These are phyloP conservation scores for Arrhamphus sclerolepis DNA, from an alignment of 2,797 vertebrate species.

Conservation along the genomic window DNA sequence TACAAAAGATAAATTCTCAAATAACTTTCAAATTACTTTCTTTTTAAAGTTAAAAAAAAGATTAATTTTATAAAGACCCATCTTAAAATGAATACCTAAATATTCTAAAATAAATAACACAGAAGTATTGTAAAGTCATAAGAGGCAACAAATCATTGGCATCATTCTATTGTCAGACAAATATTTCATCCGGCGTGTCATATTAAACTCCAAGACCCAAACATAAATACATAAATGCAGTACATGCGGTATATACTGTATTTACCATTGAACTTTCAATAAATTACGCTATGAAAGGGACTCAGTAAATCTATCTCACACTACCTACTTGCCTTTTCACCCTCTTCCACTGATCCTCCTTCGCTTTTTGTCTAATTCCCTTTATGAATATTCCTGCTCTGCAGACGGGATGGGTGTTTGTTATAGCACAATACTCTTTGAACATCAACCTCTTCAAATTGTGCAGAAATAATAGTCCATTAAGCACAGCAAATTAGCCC, in stretches of 20 bases:
- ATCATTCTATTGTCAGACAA: too few species aligned
- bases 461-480: conserved; percentile 82
- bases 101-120: too few species aligned
- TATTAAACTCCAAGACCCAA: neutral
- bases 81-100: too few species aligned
- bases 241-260: neutral
- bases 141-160: too few species aligned
- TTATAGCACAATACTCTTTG: conserved; percentile 73
- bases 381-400: conserved; percentile 46
- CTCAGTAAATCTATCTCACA: neutral
- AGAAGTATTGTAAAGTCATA: too few species aligned
- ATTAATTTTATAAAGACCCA: too few species aligned
- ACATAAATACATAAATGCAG: neutral
- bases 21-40: too few species aligned
- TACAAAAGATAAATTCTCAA: too few species aligned
- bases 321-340: neutral
- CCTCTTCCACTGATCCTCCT: conserved; percentile 23
- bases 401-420: conserved; percentile 53
- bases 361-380: conserved; percentile 12
- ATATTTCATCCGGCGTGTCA: too few species aligned
- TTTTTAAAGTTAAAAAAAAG: too few species aligned
- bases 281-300: conserved; percentile 33
- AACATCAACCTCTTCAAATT: conserved; percentile 80
- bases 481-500: conserved; percentile 81
- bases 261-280: conserved; percentile 13